These are phyloP conservation scores for Saccopteryx leptura DNA, from an alignment of 2,113 vertebrate genomes.

Conservation along the genomic window DNA sequence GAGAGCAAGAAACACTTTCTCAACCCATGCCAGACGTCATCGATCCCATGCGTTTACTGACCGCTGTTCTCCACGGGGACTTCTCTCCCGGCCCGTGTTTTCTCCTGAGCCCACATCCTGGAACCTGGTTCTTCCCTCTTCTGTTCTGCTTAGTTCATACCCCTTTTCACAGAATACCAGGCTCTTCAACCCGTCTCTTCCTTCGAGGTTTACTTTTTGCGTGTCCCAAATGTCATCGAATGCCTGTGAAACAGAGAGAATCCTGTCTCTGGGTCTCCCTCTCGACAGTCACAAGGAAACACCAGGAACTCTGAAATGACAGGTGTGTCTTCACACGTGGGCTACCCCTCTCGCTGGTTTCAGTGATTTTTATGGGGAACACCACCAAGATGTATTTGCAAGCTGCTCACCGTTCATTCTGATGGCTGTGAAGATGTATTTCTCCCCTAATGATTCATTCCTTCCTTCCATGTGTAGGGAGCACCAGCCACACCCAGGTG, in stretches of 20 bases:
- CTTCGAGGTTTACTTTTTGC: not conserved
- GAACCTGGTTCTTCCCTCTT: not conserved
- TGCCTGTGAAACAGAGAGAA: not conserved
- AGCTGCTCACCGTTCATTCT: not conserved
- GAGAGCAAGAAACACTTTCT: not conserved
- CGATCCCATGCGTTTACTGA: not conserved
- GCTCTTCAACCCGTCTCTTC: not conserved
- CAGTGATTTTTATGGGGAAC: not conserved
- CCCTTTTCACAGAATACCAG: not conserved
- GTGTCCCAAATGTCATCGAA: not conserved
- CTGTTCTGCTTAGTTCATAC: not conserved
- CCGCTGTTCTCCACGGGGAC: rapidly evolving
- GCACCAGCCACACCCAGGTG: not conserved
- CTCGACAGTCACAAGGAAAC: not conserved
- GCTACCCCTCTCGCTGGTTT: not conserved
- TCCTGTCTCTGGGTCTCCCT: not conserved
- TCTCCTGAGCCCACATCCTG: not conserved
- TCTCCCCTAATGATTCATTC: not conserved
- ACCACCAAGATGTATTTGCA: not conserved
- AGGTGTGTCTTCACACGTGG: not conserved
- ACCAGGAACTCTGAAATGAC: not conserved
- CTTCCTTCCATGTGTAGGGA: not conserved
- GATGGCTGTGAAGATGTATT: not conserved
- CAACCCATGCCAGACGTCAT: not conserved
- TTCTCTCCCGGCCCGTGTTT: not conserved